Percentiles rank a stretch among this genome's conserved stretches.
These are phyloP conservation scores for Capra hircus DNA, from an alignment of 2,113 vertebrate genomes.

Conservation along the genomic window DNA sequence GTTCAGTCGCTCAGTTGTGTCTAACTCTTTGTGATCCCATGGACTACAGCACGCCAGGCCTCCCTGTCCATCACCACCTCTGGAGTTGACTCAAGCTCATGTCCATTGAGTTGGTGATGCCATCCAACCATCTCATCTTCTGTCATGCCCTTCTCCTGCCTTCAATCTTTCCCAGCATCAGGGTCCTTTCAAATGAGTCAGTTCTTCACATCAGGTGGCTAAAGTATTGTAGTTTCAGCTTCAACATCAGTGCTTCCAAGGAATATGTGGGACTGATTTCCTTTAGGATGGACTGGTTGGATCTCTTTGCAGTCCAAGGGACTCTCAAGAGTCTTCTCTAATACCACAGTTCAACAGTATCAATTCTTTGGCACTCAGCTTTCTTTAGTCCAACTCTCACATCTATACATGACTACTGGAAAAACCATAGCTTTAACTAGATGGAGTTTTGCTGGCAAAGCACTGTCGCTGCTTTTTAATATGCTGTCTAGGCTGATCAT, in stretches of 20 bases:
- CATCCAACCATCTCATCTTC: not conserved
- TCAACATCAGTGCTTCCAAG: not conserved
- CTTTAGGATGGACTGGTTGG: not conserved
- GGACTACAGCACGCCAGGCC: not conserved
- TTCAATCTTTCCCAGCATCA: not conserved
- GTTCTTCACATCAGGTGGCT: not conserved
- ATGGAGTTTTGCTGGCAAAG: not conserved
- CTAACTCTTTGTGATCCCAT: not conserved
- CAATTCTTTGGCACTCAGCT: not conserved
- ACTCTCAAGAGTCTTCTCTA: not conserved
- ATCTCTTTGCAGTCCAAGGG: not conserved
- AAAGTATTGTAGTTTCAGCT: not conserved
- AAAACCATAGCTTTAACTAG: not conserved
- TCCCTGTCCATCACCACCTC: not conserved
- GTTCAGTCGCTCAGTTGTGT: not conserved
- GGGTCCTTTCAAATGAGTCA: not conserved
- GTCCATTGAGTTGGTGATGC: not conserved
- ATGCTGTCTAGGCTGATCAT: not conserved
- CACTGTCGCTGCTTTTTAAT: not conserved
- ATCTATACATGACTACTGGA: not conserved
- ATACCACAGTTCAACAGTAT: not conserved
- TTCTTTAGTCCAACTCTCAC: not conserved
- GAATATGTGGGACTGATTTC: not conserved
- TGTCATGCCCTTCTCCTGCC: not conserved
- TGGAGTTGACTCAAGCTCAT: not conserved